Conservation (phyloP, 1,140 invertebrate species). For the Anastrepha obliqua region DNA sequence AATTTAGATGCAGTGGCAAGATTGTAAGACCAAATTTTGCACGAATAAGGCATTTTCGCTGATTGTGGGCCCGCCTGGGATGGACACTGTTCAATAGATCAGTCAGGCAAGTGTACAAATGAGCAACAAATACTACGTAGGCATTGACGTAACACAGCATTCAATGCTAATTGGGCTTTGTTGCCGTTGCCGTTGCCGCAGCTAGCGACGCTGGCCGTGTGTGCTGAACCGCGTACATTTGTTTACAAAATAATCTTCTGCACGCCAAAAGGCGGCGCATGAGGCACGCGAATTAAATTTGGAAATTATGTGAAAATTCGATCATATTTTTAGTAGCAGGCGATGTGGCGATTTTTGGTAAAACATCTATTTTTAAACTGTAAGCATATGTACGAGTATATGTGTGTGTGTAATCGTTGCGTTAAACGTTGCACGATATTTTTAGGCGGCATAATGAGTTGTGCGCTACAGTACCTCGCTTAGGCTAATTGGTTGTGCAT, state of each 20-base stretch:
- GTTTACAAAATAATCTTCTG: constrained; percentile 23
- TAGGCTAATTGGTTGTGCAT: background rate
- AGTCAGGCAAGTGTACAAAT: background rate
- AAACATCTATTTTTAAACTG: constrained; percentile 49
- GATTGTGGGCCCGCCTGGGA: background rate
- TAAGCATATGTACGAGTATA: background rate
- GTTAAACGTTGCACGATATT: background rate
- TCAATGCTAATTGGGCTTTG: constrained; percentile 30
- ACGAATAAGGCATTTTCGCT: constrained; percentile 14
- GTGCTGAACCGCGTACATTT: background rate
- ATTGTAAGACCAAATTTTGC: background rate
- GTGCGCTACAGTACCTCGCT: background rate
- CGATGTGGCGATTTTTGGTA: constrained; percentile 32
- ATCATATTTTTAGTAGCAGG: constrained; percentile 10
- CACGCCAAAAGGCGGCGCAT: background rate
- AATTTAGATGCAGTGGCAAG: background rate
- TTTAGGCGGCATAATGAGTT: background rate
- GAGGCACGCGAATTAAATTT: constrained; percentile 56
- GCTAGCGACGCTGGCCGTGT: background rate
- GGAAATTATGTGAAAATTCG: constrained; percentile 54
- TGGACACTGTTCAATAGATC: constrained; percentile 27
- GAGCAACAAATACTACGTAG: background rate
- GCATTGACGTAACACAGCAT: constrained; percentile 21
- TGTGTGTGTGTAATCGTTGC: background rate
- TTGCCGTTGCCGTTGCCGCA: background rate